Evolutionary conservation across 2,888 invertebrate species (phyloP).

Genomic region (Busseola fusca): DNA sequence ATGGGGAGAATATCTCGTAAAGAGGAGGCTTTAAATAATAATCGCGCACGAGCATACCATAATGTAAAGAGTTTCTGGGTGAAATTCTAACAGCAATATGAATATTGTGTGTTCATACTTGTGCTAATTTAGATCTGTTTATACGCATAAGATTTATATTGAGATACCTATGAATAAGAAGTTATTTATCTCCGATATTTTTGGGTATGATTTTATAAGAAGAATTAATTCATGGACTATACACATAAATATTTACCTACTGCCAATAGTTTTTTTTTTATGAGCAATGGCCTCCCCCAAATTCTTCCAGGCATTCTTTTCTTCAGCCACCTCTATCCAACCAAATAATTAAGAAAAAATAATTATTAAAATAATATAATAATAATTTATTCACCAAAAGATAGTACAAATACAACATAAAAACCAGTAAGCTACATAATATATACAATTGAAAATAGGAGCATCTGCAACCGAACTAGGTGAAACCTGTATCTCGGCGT

Average conservation of each 20-base stretch:
- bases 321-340: too few species aligned
- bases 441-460: too few species aligned
- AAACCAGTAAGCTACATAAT: too few species aligned
- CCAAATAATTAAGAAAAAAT: too few species aligned
- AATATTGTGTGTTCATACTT: neutral
- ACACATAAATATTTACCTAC: neutral
- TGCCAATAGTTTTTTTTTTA: neutral
- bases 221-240: neutral
- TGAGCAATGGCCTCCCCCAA: neutral
- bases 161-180: neutral
- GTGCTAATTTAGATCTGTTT: neutral
- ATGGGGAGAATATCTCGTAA: conserved; percentile 44
- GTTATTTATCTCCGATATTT: neutral
- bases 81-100: conserved; percentile 20
- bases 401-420: too few species aligned
- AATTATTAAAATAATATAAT: too few species aligned
- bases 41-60: conserved; percentile 25
- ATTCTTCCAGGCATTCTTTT: neutral
- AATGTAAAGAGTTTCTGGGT: conserved; percentile 25
- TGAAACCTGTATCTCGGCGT: too few species aligned
- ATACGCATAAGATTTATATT: neutral
- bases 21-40: conserved; percentile 43
- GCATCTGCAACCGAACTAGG: too few species aligned
- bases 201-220: neutral
- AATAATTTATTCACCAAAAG: too few species aligned